These are phyloP conservation scores for Acheta domesticus DNA, from an alignment of 2,888 invertebrate genomes.

Conservation along the genomic window DNA sequence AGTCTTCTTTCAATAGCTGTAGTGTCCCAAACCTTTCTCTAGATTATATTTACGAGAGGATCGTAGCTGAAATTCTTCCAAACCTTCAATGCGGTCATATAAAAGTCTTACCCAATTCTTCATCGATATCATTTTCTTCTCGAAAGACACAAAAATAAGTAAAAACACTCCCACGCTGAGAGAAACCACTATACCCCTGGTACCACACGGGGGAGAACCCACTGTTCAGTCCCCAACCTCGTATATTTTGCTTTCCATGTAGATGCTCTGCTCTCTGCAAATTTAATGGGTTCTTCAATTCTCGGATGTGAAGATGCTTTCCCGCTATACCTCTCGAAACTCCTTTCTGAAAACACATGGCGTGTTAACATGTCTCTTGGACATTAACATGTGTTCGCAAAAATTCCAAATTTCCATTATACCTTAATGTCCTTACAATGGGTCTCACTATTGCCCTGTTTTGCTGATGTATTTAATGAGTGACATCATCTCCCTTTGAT, in stretches of 20 bases:
- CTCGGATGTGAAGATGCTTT: neutral
- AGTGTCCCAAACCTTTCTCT: conserved; percentile 58
- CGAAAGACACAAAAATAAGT: conserved; percentile 74
- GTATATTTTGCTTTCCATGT: conserved; percentile 54
- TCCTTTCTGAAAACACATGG: too few species aligned
- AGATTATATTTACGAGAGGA: conserved; percentile 60
- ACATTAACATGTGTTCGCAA: too few species aligned
- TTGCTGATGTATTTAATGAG: too few species aligned
- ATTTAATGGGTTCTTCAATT: conserved; percentile 50
- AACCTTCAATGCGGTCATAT: conserved; percentile 64
- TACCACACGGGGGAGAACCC: conserved; percentile 58
- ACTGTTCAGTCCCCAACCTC: conserved; percentile 47
- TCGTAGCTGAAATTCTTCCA: conserved; percentile 66
- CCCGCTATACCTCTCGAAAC: too few species aligned
- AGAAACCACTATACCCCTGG: conserved; percentile 65
- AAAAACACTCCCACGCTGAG: conserved; percentile 64
- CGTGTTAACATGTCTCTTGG: too few species aligned
- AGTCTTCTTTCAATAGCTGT: conserved; percentile 57
- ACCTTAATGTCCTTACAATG: too few species aligned
- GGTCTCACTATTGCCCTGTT: too few species aligned
- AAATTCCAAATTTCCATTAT: too few species aligned
- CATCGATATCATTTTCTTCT: conserved; percentile 82
- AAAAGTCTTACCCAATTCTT: conserved; percentile 60
- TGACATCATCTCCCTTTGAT: too few species aligned
- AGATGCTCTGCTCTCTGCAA: conserved; percentile 56